phyloP scores from a whole-genome alignment of 2,113 vertebrate genomes.

The Lycocorax pyrrhopterus region DNA sequence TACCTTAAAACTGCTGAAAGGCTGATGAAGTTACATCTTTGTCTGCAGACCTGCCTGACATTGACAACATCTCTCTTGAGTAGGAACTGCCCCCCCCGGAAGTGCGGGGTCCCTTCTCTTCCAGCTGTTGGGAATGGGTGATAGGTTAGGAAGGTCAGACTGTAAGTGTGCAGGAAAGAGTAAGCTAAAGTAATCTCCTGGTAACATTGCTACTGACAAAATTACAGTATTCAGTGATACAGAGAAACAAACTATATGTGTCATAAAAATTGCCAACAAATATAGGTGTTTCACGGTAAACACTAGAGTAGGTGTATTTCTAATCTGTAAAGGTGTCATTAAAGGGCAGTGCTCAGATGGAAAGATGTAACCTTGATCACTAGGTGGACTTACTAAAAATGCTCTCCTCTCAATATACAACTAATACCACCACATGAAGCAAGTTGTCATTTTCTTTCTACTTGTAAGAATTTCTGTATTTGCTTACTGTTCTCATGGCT shows the following conservation, averaged over 20 bases:
- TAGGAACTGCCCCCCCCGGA: background rate
- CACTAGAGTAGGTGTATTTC: background rate
- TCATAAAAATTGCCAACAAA: background rate
- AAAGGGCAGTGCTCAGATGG: background rate
- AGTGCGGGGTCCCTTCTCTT: background rate
- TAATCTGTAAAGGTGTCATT: background rate
- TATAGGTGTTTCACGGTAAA: background rate
- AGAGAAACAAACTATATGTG: background rate
- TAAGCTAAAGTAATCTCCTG: background rate
- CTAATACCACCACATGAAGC: background rate
- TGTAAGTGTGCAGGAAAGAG: background rate
- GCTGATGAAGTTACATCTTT: background rate
- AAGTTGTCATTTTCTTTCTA: background rate
- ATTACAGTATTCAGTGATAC: background rate
- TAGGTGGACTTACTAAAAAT: background rate
- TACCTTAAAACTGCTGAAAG: background rate
- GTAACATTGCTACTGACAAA: background rate
- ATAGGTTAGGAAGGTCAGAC: background rate
- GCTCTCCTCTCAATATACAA: background rate
- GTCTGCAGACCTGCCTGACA: background rate
- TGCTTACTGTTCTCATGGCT: background rate
- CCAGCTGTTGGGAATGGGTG: background rate
- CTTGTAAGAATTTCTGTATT: background rate
- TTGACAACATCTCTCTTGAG: background rate
- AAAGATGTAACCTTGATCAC: background rate